These are phyloP conservation scores for Stramonita haemastoma DNA, from an alignment of 2,888 invertebrate genomes.

Conservation along the genomic window DNA sequence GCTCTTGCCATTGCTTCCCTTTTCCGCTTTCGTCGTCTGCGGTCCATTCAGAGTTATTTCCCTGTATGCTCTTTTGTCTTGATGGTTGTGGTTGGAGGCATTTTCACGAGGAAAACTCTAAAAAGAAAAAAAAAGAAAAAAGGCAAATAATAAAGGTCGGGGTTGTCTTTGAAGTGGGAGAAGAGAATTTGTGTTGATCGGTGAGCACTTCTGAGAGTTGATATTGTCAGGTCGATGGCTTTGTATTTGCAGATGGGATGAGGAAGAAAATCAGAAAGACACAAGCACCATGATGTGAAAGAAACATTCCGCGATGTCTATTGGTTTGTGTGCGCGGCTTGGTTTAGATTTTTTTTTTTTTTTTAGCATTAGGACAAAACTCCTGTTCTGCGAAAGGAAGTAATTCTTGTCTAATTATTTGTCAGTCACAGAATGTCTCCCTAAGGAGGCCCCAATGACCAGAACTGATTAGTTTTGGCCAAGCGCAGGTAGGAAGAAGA, in stretches of 20 bases:
- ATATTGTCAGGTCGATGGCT: slow-evolving; percentile 20
- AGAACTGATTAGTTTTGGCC: neutral
- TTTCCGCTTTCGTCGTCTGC: neutral
- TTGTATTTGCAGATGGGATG: neutral
- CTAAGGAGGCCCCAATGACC: neutral
- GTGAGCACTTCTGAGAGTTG: neutral
- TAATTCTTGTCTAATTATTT: slow-evolving; percentile 4
- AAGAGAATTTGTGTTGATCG: neutral
- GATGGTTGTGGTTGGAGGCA: neutral
- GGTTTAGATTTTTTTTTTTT: neutral
- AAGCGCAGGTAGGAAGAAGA: neutral
- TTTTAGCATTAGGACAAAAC: neutral
- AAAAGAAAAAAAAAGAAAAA: too few relatives aligned
- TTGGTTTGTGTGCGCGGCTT: neutral
- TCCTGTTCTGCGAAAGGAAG: neutral
- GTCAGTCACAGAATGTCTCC: neutral
- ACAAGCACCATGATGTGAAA: neutral
- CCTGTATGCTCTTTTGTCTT: slow-evolving; percentile 24
- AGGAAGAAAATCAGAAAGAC: neutral
- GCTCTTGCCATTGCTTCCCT: neutral
- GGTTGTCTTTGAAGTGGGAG: neutral
- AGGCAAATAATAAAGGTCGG: too few relatives aligned
- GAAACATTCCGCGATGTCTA: neutral
- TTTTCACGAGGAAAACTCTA: too few relatives aligned
- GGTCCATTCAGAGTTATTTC: slow-evolving; percentile 26